Evolutionary conservation across 2,797 vertebrate species (phyloP).

Genomic region (Champsocephalus gunnari): DNA sequence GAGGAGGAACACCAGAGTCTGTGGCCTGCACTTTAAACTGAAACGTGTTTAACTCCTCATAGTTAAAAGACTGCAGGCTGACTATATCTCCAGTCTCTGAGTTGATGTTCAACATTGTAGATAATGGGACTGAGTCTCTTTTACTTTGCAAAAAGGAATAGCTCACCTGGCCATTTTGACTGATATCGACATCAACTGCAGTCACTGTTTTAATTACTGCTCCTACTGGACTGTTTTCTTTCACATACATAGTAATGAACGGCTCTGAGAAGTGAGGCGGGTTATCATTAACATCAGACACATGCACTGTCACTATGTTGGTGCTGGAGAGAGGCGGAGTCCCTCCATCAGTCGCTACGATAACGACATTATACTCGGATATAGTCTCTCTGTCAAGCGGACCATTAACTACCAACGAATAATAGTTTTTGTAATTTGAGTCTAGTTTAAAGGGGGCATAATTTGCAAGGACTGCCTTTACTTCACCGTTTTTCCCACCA

Average conservation of each 20-base stretch:
- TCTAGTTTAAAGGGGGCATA: constrained; percentile 58
- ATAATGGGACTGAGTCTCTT: background rate
- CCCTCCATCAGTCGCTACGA: constrained; percentile 65
- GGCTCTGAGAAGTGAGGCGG: constrained; percentile 73
- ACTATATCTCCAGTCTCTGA: constrained; percentile 70
- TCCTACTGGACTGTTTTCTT: constrained; percentile 81
- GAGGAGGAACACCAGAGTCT: constrained; percentile 4
- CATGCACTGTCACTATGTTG: constrained; percentile 53
- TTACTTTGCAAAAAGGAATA: constrained; percentile 69
- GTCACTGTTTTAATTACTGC: constrained; percentile 67
- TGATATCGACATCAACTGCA: constrained; percentile 76
- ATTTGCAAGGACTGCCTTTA: background rate
- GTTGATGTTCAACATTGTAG: constrained; percentile 67
- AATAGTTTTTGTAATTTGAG: constrained; percentile 74
- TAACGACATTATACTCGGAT: constrained; percentile 50
- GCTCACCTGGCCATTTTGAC: constrained; percentile 73
- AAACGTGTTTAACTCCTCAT: constrained; percentile 31
- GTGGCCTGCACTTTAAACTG: background rate
- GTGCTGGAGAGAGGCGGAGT: constrained; percentile 69
- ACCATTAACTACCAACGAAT: constrained; percentile 50
- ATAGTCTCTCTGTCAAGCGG: constrained; percentile 59
- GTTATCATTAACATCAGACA: constrained; percentile 86
- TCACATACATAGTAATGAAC: constrained; percentile 74
- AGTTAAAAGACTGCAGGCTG: constrained; percentile 68
- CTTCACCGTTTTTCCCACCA: background rate